A percentile compares a stretch with the other conserved stretches of the same genome.
Evolutionary conservation across 2,888 invertebrate genomes (phyloP).

Genomic region (Catonia carolina): DNA sequence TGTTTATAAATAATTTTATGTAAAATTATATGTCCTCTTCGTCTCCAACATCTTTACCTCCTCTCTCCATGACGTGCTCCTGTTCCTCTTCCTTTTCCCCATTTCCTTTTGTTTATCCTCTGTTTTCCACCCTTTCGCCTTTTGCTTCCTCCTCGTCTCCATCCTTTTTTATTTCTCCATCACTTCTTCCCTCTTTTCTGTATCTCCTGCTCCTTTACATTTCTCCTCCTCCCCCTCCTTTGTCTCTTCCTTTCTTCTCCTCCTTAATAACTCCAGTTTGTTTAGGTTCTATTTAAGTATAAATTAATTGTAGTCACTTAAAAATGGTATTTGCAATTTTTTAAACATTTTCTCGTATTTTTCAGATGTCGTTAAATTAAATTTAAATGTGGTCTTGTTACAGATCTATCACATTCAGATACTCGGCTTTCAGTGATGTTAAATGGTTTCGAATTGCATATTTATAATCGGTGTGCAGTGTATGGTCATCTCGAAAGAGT

Average conservation of each 20-base stretch:
- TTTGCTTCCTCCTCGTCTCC: not conserved
- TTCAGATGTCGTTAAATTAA: too few relatives aligned
- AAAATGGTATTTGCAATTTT: too few relatives aligned
- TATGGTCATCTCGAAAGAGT: slow-evolving; percentile 81
- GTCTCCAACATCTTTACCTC: not conserved
- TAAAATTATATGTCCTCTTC: not conserved
- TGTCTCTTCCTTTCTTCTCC: too few relatives aligned
- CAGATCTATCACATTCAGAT: slow-evolving; percentile 92
- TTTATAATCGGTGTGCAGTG: slow-evolving; percentile 85
- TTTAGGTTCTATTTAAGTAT: too few relatives aligned
- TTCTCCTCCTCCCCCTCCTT: too few relatives aligned
- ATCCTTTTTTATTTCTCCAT: not conserved
- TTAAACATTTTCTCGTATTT: too few relatives aligned
- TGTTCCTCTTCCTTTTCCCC: not conserved
- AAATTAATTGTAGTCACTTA: too few relatives aligned
- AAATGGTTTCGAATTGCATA: slow-evolving; percentile 91
- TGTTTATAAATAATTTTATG: not conserved
- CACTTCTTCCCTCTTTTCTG: too few relatives aligned
- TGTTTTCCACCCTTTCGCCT: not conserved
- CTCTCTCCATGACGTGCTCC: not conserved
- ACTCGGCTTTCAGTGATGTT: slow-evolving; percentile 83
- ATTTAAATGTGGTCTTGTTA: too few relatives aligned
- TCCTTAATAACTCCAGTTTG: too few relatives aligned
- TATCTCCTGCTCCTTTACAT: too few relatives aligned
- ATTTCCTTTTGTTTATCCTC: not conserved